phyloP scores from a whole-genome alignment of 2,113 vertebrate genomes.

The Urocitellus parryii region DNA sequence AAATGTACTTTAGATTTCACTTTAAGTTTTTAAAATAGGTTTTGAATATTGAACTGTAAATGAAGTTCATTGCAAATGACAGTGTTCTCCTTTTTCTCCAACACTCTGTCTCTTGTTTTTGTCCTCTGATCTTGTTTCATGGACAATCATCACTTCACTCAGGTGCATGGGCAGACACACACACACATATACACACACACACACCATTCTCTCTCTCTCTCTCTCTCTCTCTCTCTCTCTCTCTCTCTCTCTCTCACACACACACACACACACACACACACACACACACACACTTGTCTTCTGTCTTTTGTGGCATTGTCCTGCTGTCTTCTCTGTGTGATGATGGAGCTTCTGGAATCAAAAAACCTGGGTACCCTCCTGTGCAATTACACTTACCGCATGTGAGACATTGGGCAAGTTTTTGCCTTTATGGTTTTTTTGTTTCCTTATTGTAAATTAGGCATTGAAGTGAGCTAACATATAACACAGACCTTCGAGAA shows the following conservation, averaged over 20 bases:
- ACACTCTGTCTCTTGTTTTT: neutral
- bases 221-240: too few species aligned
- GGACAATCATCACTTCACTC: neutral
- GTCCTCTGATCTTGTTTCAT: neutral
- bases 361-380: neutral
- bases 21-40: conserved; percentile 49
- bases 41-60: conserved; percentile 41
- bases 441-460: neutral
- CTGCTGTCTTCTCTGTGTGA: neutral
- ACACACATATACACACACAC: neutral
- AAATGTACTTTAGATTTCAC: conserved; percentile 18
- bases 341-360: neutral
- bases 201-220: neutral
- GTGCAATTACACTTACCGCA: neutral
- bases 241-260: too few species aligned
- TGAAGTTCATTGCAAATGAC: neutral
- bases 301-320: neutral
- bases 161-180: neutral
- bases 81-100: neutral
- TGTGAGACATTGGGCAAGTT: neutral
- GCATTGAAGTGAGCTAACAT: neutral
- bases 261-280: neutral
- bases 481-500: neutral
- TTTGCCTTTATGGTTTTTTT: neutral
- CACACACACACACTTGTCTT: neutral